phyloP scores from a whole-genome alignment of 2,888 invertebrate species.

The Leucophenga maculata region DNA sequence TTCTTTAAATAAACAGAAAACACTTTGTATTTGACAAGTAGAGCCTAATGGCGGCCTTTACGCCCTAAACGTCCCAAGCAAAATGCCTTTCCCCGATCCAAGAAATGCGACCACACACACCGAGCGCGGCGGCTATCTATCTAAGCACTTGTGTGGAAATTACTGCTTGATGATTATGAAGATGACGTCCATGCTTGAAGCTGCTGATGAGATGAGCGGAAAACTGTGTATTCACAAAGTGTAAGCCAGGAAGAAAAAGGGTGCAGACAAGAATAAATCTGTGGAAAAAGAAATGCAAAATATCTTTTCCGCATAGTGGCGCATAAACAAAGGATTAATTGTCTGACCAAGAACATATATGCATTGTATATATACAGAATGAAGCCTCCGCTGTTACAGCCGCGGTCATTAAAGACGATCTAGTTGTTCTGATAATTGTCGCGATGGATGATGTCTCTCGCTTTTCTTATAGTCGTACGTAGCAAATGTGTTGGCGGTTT shows the following conservation, averaged over 20 bases:
- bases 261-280: too few relatives aligned
- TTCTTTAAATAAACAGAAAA: slow-evolving; percentile 36
- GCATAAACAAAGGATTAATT: slow-evolving; percentile 16
- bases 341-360: background rate
- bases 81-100: slow-evolving; percentile 34
- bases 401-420: too few relatives aligned
- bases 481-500: too few relatives aligned
- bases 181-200: background rate
- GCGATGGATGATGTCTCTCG: too few relatives aligned
- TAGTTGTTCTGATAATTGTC: background rate
- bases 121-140: slow-evolving; percentile 24
- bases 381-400: too few relatives aligned
- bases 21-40: slow-evolving; percentile 63
- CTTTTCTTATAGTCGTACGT: too few relatives aligned
- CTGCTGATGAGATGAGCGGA: background rate
- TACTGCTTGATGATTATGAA: background rate
- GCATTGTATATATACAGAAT: too few relatives aligned
- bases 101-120: slow-evolving; percentile 41
- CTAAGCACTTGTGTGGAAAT: background rate
- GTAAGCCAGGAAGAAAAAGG: too few relatives aligned
- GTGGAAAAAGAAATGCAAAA: background rate
- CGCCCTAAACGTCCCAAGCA: too few relatives aligned
- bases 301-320: background rate
- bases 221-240: too few relatives aligned
- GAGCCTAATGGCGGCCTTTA: slow-evolving; percentile 56